Evolutionary conservation across 1,140 invertebrate species (phyloP).

Genomic region (Diorhabda sublineata): DNA sequence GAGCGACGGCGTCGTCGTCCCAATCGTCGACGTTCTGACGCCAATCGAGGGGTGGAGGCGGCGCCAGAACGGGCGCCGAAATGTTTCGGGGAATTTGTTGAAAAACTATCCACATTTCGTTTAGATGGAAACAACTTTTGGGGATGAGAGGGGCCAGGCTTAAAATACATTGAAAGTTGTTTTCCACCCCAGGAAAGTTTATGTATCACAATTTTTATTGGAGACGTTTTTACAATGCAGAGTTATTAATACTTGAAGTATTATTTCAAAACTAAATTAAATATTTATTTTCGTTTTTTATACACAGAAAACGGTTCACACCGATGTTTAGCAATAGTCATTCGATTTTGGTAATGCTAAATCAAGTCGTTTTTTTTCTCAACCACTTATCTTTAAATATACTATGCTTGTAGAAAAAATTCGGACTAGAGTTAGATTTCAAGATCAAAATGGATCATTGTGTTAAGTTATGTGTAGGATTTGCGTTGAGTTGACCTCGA

Average conservation of each 20-base stretch:
- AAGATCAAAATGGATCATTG: no score
- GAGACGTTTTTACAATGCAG: background rate
- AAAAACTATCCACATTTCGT: constrained; percentile 13
- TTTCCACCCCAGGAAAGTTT: constrained; percentile 3
- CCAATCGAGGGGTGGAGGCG: constrained; percentile 10
- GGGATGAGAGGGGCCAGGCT: background rate
- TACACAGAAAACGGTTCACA: no score
- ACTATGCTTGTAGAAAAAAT: no score
- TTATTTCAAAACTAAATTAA: no score
- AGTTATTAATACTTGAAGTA: background rate
- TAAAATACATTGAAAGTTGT: background rate
- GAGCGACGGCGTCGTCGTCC: constrained; percentile 3
- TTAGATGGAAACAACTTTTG: background rate
- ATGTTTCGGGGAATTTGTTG: constrained; percentile 13
- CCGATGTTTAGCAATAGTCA: no score
- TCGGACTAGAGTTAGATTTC: no score
- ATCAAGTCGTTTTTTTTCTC: no score
- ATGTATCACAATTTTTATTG: background rate
- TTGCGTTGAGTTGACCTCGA: no score
- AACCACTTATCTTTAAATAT: no score
- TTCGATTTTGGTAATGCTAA: no score
- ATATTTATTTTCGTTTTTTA: no score
- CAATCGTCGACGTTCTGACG: background rate
- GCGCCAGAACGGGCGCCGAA: constrained; percentile 14
- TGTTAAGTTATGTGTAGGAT: no score